Evolutionary conservation across 2,797 vertebrate species (phyloP).

Genomic region (Sternotherus odoratus): DNA sequence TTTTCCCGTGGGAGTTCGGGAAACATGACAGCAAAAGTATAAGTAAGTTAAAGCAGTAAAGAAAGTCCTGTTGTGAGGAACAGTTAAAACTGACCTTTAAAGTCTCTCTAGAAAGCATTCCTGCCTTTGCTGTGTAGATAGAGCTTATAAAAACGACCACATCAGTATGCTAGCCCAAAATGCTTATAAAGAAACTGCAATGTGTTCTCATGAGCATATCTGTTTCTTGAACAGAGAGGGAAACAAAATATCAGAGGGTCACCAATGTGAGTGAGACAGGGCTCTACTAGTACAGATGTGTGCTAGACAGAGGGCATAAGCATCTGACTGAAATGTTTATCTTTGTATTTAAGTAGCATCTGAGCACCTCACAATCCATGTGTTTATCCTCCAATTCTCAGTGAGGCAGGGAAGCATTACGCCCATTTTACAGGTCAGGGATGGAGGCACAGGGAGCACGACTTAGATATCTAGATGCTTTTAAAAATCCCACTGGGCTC

Average conservation of each 20-base stretch:
- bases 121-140: constrained; percentile 6
- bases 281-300: background rate
- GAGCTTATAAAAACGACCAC: constrained; percentile 54
- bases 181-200: background rate
- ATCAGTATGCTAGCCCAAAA: constrained; percentile 46
- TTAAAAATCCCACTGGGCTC: no score
- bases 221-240: constrained; percentile 22
- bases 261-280: background rate
- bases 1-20: constrained; percentile 43
- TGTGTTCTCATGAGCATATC: constrained; percentile 42
- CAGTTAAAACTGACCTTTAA: constrained; percentile 67
- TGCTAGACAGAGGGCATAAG: background rate
- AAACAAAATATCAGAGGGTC: constrained; percentile 9
- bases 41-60: constrained; percentile 27
- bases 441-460: background rate
- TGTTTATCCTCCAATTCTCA: background rate
- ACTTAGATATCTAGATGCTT: background rate
- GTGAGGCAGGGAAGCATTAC: background rate
- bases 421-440: background rate
- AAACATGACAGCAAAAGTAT: constrained; percentile 9
- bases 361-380: background rate
- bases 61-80: constrained; percentile 47
- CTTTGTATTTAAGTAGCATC: background rate
- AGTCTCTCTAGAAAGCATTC: constrained; percentile 28
- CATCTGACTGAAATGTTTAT: rapidly evolving